Conservation (phyloP, 2,797 vertebrate species). For the Prionace glauca region DNA sequence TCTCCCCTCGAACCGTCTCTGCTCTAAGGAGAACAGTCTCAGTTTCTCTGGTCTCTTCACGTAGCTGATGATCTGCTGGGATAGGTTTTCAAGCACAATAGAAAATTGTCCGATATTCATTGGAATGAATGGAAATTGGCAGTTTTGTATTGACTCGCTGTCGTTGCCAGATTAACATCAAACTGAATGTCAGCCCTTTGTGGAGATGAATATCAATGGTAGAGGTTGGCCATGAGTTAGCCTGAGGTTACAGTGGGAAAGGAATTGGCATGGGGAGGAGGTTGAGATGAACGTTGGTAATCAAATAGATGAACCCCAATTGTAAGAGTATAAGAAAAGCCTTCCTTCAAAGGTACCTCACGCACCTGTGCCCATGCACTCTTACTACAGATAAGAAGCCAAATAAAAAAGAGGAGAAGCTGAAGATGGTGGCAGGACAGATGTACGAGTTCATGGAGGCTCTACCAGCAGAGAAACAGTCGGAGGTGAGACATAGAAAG, state of each 20-base stretch:
- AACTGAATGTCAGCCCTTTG: too few relatives aligned
- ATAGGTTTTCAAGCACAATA: background rate
- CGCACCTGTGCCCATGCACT: background rate
- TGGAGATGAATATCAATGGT: background rate
- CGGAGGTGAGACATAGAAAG: constrained; percentile 51
- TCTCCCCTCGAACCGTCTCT: background rate
- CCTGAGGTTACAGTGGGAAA: background rate
- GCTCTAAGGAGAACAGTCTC: background rate
- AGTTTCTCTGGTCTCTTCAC: background rate
- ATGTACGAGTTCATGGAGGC: constrained; percentile 62
- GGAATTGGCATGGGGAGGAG: background rate
- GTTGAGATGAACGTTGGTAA: background rate
- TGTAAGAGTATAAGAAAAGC: background rate
- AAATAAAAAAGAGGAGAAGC: constrained; percentile 51
- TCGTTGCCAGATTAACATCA: background rate
- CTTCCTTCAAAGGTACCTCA: background rate
- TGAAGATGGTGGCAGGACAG: constrained; percentile 53
- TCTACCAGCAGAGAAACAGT: constrained; percentile 52
- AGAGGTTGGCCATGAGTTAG: background rate
- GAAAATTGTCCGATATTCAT: background rate
- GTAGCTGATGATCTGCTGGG: background rate
- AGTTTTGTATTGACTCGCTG: background rate
- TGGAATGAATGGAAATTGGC: background rate
- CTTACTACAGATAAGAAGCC: constrained; percentile 54
- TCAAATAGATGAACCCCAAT: background rate